Conservation (phyloP, 92 coral and sea anemone genomes). For the Umimayanthus chanpuru region DNA sequence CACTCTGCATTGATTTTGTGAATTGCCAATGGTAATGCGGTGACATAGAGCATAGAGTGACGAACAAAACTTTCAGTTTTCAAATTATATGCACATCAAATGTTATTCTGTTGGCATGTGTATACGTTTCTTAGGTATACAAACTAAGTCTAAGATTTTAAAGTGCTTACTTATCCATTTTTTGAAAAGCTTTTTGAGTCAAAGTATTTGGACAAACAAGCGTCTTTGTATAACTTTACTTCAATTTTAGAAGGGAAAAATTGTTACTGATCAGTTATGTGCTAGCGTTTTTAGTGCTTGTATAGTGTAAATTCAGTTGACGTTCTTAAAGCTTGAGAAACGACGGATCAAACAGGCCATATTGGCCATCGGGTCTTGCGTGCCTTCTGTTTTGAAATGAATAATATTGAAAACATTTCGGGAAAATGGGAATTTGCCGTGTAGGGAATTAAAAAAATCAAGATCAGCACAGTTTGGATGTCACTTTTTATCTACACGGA, state of each 20-base stretch:
- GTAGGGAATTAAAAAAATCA: not conserved
- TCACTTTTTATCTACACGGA: not conserved
- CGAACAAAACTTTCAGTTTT: not conserved
- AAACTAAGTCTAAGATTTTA: not conserved
- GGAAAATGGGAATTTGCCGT: not conserved
- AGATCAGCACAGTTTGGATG: not conserved
- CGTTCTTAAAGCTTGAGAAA: not conserved
- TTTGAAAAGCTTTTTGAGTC: slow-evolving; percentile 14
- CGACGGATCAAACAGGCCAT: not conserved
- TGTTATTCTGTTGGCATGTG: not conserved
- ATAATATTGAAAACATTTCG: not conserved
- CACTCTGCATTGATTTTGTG: not conserved
- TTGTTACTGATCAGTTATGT: not conserved
- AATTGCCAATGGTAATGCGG: not conserved
- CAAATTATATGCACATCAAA: not conserved
- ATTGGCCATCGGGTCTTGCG: too few relatives aligned
- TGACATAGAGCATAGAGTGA: not conserved
- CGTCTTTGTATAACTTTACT: not conserved
- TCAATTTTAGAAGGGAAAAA: not conserved
- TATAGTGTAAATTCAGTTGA: not conserved
- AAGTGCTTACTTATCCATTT: slow-evolving; percentile 13
- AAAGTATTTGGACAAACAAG: slow-evolving; percentile 23
- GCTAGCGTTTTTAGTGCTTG: too few relatives aligned
- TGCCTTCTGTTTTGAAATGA: not conserved
- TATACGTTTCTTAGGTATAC: not conserved